Conservation (phyloP, 1,140 invertebrate genomes). For the Lethrus apterus region DNA sequence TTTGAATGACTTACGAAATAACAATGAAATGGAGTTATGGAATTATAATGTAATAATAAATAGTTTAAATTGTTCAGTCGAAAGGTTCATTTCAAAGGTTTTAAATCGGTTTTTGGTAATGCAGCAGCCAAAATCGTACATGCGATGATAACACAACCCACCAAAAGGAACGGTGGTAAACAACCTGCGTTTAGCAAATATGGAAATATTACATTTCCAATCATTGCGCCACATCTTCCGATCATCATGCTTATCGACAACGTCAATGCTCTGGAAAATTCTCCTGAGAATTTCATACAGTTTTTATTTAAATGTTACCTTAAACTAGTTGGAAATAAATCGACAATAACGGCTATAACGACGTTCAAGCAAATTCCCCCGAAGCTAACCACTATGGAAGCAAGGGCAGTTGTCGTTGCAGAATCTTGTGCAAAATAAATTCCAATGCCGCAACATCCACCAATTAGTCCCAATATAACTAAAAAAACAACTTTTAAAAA, state of each 20-base stretch:
- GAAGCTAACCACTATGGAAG: constrained; percentile 23
- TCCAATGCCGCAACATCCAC: neutral
- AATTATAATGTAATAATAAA: no score
- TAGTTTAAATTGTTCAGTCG: no score
- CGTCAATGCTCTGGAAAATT: constrained; percentile 28
- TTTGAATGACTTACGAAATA: no score
- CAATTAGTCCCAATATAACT: neutral
- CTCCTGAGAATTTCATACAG: neutral
- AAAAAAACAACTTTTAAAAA: neutral
- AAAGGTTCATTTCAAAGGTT: constrained; percentile 24
- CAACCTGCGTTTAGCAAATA: constrained; percentile 29
- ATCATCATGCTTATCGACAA: constrained; percentile 29
- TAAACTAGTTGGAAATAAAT: constrained; percentile 37
- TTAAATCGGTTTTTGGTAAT: constrained; percentile 25
- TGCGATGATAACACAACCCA: constrained; percentile 19
- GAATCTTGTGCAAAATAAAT: constrained; percentile 28
- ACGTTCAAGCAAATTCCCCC: constrained; percentile 28
- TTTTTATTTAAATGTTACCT: constrained; percentile 19
- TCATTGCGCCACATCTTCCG: constrained; percentile 28
- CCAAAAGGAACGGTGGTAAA: constrained; percentile 30
- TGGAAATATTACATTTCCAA: constrained; percentile 34
- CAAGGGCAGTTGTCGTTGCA: constrained; percentile 16
- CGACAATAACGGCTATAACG: constrained; percentile 28
- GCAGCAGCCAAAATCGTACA: constrained; percentile 3
- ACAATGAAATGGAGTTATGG: no score